Evolutionary conservation across 2,113 vertebrate genomes (phyloP).

Genomic region (Girardinichthys multiradiatus): DNA sequence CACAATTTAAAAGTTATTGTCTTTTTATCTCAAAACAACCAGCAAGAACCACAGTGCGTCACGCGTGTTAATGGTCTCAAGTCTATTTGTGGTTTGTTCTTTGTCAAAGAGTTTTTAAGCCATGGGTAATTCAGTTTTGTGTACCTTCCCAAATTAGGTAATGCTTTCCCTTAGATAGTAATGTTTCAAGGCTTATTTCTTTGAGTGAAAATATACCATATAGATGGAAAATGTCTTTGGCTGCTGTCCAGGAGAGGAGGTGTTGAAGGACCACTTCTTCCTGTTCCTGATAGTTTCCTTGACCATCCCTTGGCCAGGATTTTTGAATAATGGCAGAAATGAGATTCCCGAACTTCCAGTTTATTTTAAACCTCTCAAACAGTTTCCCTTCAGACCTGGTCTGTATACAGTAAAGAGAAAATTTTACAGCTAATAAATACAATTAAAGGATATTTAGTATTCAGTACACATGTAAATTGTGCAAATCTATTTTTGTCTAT

Average conservation of each 20-base stretch:
- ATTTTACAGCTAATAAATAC: neutral
- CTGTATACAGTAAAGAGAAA: constrained; percentile 46
- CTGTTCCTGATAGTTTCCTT: constrained; percentile 18
- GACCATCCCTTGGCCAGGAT: constrained; percentile 82
- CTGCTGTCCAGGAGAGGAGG: constrained; percentile 83
- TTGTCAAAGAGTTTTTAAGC: neutral
- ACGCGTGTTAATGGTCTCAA: neutral
- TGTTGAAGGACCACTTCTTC: constrained; percentile 80
- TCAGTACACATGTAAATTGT: neutral
- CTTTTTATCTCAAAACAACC: neutral
- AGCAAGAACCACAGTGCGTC: neutral
- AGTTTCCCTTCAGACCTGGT: constrained; percentile 73
- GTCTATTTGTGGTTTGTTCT: neutral
- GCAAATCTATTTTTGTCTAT: neutral
- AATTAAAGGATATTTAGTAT: neutral
- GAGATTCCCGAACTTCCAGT: constrained; percentile 82
- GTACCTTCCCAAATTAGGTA: neutral
- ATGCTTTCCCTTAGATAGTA: neutral
- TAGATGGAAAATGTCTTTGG: constrained; percentile 82
- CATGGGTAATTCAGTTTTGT: neutral
- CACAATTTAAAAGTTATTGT: constrained; percentile 4
- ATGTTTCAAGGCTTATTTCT: neutral
- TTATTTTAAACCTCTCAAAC: constrained; percentile 53
- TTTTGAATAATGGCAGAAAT: constrained; percentile 86
- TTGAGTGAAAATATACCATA: constrained; percentile 70